Conservation (phyloP, 2,113 vertebrate genomes). For the Pteropus alecto region DNA sequence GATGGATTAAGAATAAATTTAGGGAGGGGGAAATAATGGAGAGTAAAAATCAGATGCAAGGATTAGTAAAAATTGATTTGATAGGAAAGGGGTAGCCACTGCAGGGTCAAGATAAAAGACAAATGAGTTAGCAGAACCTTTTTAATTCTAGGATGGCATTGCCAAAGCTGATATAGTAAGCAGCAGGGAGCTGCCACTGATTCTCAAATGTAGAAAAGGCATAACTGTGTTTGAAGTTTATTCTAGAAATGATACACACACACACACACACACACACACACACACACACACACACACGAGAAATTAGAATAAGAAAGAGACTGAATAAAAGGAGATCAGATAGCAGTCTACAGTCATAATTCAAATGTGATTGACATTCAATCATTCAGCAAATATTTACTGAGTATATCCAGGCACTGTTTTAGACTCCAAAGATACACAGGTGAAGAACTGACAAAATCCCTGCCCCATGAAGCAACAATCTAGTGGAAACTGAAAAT, state of each 20-base stretch:
- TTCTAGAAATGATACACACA: background rate
- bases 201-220: background rate
- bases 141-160: background rate
- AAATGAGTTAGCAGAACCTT: background rate
- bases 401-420: background rate
- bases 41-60: background rate
- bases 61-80: background rate
- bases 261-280: background rate
- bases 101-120: background rate
- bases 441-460: slow-evolving; percentile 8
- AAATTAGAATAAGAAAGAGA: background rate
- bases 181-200: background rate
- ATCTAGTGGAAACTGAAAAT: background rate
- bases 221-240: background rate
- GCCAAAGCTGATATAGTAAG: background rate
- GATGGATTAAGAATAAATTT: background rate
- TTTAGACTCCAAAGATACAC: background rate
- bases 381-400: background rate
- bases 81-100: background rate
- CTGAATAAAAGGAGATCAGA: background rate
- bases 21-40: background rate
- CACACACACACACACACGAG: background rate
- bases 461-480: background rate
- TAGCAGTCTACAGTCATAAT: background rate
- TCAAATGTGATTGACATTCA: background rate